Conservation (phyloP, 2,888 invertebrate genomes). For the Stictocephala bisonia region DNA sequence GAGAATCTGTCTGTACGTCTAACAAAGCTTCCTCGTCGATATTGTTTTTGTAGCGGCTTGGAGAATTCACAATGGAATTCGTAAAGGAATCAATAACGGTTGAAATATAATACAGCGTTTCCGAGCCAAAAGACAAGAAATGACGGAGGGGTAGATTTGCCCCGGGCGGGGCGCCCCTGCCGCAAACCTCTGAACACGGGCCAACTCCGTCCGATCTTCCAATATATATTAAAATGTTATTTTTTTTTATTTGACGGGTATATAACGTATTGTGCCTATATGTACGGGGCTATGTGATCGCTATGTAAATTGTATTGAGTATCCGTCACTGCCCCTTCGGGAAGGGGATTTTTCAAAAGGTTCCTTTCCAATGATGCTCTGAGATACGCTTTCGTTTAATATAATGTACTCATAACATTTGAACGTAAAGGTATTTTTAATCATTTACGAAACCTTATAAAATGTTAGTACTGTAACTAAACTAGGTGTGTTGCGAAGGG, state of each 20-base stretch:
- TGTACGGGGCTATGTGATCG: slow-evolving; percentile 2
- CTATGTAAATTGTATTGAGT: slow-evolving; percentile 35
- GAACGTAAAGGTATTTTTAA: no score
- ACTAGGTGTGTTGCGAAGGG: no score
- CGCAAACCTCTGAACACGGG: no score
- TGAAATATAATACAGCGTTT: slow-evolving; percentile 42
- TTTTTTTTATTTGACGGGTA: slow-evolving; percentile 41
- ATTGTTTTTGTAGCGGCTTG: slow-evolving; percentile 38
- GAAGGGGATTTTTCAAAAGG: neutral
- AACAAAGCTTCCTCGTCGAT: slow-evolving; percentile 19
- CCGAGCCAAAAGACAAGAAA: slow-evolving; percentile 42
- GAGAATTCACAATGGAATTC: slow-evolving; percentile 38
- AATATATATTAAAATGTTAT: slow-evolving; percentile 48
- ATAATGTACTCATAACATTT: no score
- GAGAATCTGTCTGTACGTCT: slow-evolving; percentile 17
- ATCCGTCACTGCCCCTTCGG: slow-evolving; percentile 25
- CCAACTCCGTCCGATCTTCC: neutral
- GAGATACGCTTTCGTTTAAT: no score
- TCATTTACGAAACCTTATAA: no score
- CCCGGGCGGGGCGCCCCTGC: neutral
- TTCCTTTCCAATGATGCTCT: no score
- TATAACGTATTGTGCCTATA: slow-evolving; percentile 34
- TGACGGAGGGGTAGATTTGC: neutral
- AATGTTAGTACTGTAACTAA: no score
- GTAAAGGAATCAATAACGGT: slow-evolving; percentile 42